Evolutionary conservation across 2,888 invertebrate genomes (phyloP).

Genomic region (Thumatha senex): DNA sequence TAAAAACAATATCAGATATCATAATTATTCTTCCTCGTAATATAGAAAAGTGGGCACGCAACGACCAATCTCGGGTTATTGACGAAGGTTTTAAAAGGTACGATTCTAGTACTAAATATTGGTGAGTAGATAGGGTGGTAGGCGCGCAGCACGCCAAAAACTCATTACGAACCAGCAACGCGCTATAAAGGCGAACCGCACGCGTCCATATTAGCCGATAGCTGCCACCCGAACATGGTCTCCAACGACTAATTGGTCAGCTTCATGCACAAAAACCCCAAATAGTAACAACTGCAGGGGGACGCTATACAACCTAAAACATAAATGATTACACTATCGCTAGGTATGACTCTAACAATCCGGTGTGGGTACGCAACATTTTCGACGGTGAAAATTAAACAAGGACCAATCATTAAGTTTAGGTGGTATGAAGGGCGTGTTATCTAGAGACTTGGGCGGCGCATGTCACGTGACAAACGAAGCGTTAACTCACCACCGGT

Average conservation of each 20-base stretch:
- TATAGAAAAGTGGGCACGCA: constrained; percentile 72
- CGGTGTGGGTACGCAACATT: constrained; percentile 44
- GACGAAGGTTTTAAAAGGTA: constrained; percentile 68
- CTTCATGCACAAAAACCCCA: constrained; percentile 73
- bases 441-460: constrained; percentile 66
- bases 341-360: constrained; percentile 37
- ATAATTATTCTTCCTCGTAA: constrained; percentile 72
- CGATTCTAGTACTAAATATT: constrained; percentile 67
- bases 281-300: constrained; percentile 62
- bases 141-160: constrained; percentile 78
- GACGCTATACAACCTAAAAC: constrained; percentile 55
- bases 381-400: constrained; percentile 49
- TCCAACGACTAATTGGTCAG: constrained; percentile 76
- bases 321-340: constrained; percentile 55
- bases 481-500: constrained; percentile 66
- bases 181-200: constrained; percentile 78
- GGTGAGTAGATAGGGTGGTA: constrained; percentile 69
- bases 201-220: constrained; percentile 67
- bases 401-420: constrained; percentile 60
- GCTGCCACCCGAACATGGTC: constrained; percentile 75
- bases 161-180: constrained; percentile 74
- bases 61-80: constrained; percentile 69
- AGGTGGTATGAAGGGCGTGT: constrained; percentile 60
- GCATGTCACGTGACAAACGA: constrained; percentile 65
- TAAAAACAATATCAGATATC: constrained; percentile 70